Evolutionary conservation across 2,797 vertebrate genomes (phyloP).

Genomic region (Poeciliopsis gracilis): DNA sequence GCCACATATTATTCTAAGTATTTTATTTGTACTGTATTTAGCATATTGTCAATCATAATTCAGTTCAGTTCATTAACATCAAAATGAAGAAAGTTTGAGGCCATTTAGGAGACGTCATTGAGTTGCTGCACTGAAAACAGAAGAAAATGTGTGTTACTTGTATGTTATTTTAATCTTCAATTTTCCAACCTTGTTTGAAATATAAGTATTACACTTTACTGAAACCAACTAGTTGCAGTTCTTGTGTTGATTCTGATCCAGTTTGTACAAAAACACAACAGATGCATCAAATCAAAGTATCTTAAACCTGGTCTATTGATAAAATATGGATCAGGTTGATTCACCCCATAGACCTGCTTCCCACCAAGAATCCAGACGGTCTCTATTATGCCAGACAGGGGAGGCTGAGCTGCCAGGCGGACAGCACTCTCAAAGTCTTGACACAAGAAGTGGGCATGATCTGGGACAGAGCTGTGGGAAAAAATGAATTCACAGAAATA

Average conservation of each 20-base stretch:
- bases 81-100: not conserved
- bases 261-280: not conserved
- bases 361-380: constrained; percentile 85
- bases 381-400: constrained; percentile 77
- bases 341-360: constrained; percentile 70
- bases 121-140: not conserved
- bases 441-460: constrained; percentile 77
- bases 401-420: constrained; percentile 57
- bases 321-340: not conserved
- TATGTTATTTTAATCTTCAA: not conserved
- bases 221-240: not conserved
- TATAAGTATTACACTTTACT: not conserved
- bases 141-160: not conserved
- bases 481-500: not conserved
- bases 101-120: not conserved
- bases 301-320: not conserved
- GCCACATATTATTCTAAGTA: not conserved
- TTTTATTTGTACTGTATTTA: not conserved
- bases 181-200: not conserved
- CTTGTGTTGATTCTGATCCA: not conserved
- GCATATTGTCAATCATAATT: not conserved
- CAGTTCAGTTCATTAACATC: not conserved
- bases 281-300: not conserved
- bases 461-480: constrained; percentile 71
- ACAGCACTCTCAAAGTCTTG: constrained; percentile 73